Conservation (phyloP, 2,888 invertebrate species). For the Noctua janthina region DNA sequence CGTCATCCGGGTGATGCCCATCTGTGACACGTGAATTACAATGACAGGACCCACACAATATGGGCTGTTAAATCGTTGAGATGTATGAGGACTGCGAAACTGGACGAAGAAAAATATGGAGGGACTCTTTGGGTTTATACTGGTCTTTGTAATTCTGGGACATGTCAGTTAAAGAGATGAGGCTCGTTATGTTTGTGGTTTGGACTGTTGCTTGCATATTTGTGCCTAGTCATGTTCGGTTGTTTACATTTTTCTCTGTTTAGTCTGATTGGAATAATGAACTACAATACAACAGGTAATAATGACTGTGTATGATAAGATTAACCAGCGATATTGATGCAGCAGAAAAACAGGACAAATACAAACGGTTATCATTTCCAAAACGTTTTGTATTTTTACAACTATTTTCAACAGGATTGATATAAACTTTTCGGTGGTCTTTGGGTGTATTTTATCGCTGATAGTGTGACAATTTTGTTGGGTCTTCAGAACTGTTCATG, state of each 20-base stretch:
- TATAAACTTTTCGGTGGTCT: neutral
- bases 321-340: neutral
- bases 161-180: constrained; percentile 34
- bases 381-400: neutral
- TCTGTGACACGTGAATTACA: constrained; percentile 49
- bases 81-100: constrained; percentile 39
- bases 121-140: neutral
- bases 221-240: constrained; percentile 3
- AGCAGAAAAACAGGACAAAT: neutral
- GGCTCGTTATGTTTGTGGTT: constrained; percentile 17
- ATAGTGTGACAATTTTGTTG: neutral
- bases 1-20: constrained; percentile 46
- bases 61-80: constrained; percentile 55
- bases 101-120: constrained; percentile 42
- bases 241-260: neutral
- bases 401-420: neutral
- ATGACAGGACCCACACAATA: constrained; percentile 49
- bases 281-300: neutral
- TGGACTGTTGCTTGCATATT: neutral
- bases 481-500: neutral
- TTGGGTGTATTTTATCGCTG: neutral
- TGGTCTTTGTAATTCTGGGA: constrained; percentile 28
- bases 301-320: neutral
- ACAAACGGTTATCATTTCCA: neutral
- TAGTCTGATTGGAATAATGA: neutral